A percentile compares a stretch with the other conserved stretches of the same genome.
Conservation (phyloP, 2,113 vertebrate species). For the Scortum barcoo region DNA sequence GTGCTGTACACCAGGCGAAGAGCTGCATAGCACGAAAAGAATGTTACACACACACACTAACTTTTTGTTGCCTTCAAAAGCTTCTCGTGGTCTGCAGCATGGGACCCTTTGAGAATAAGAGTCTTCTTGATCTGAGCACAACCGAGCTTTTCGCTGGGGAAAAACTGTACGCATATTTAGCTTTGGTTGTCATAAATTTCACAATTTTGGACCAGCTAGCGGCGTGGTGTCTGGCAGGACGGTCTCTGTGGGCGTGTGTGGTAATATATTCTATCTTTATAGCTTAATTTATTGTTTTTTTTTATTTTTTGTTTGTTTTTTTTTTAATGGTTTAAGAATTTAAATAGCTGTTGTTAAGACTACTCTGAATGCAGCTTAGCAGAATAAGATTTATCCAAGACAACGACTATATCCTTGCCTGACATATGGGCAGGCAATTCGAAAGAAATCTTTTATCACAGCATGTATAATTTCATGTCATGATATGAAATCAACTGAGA, state of each 20-base stretch:
- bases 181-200: slow-evolving; percentile 56
- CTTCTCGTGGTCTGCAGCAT: slow-evolving; percentile 43
- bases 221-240: slow-evolving; percentile 44
- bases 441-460: not conserved
- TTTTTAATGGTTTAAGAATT: not conserved
- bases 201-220: slow-evolving; percentile 44
- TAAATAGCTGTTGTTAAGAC: not conserved
- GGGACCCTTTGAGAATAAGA: slow-evolving; percentile 57
- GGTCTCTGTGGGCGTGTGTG: slow-evolving; percentile 21
- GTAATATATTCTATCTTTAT: not conserved
- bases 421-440: too few species aligned
- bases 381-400: not conserved
- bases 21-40: slow-evolving; percentile 21
- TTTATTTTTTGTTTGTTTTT: not conserved
- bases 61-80: slow-evolving; percentile 50
- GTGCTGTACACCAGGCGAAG: slow-evolving; percentile 31
- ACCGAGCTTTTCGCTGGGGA: slow-evolving; percentile 54
- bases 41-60: slow-evolving; percentile 11
- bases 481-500: not conserved
- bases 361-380: not conserved
- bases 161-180: slow-evolving; percentile 43
- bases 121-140: slow-evolving; percentile 59
- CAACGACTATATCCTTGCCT: not conserved
- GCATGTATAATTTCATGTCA: not conserved
- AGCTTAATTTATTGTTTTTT: not conserved